Evolutionary conservation across 2,888 invertebrate genomes (phyloP).

Genomic region (Tinea trinotella): DNA sequence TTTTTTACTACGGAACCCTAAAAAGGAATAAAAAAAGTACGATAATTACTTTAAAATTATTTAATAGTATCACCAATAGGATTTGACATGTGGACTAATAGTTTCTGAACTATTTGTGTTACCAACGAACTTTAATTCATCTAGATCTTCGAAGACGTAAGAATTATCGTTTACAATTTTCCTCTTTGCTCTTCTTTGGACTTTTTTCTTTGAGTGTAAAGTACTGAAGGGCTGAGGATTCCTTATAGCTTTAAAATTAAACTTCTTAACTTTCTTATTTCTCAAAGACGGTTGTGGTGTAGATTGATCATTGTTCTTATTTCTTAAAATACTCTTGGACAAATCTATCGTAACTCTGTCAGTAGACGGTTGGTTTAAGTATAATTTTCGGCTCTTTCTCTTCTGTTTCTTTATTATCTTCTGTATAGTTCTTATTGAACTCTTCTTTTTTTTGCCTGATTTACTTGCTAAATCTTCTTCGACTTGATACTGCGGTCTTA

Average conservation of each 20-base stretch:
- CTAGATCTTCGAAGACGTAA: slow-evolving; percentile 47
- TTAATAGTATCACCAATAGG: slow-evolving; percentile 51
- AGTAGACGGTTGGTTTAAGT: neutral
- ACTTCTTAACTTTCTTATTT: neutral
- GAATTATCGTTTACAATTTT: slow-evolving; percentile 33
- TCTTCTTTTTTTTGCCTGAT: slow-evolving; percentile 32
- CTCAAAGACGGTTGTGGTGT: neutral
- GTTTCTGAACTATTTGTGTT: slow-evolving; percentile 32
- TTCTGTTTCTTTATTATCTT: slow-evolving; percentile 57
- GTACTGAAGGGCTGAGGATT: slow-evolving; percentile 47
- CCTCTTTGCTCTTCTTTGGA: slow-evolving; percentile 29
- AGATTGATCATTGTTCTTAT: neutral
- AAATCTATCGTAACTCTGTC: neutral
- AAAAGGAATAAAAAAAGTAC: too few species aligned
- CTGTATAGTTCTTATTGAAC: slow-evolving; percentile 50
- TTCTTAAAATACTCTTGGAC: neutral
- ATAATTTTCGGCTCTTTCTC: slow-evolving; percentile 28
- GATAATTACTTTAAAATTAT: too few species aligned
- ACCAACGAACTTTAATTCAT: slow-evolving; percentile 45
- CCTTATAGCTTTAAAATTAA: slow-evolving; percentile 33
- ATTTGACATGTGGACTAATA: slow-evolving; percentile 40
- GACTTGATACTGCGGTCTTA: slow-evolving; percentile 35
- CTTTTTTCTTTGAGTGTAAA: slow-evolving; percentile 25
- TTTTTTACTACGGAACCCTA: too few species aligned
- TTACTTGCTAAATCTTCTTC: slow-evolving; percentile 7